Evolutionary conservation across 2,797 vertebrate genomes (phyloP), one percentile per base, ranked within the genome.

Genomic region (Prunella strophiata): DNA sequence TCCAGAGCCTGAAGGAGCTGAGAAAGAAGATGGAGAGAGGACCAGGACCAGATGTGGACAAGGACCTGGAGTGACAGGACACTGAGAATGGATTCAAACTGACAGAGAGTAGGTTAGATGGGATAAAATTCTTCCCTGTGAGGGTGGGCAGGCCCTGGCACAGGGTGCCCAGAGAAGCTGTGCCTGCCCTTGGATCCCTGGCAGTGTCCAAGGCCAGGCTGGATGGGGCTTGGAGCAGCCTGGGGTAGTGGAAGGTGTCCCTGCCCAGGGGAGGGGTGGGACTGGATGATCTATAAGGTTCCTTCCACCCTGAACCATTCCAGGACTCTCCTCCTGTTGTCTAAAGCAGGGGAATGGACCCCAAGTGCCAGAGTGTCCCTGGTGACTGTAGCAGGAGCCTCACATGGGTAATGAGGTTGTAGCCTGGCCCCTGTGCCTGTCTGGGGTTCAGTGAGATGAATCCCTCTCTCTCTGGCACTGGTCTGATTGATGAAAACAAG

Each of bases 371-470:
- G 25, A 32, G 11, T 26, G 6, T 47, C 62, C 62, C 30, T 52
- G 48, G 21, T 40, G 61, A 2, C 52, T 71, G 2, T 13, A 13
- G 29, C 13, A 55, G 70, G 6, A 25, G 25, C 61, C 62, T 61
- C 1, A 9, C 51, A 14, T 23, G 15, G 57, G 5, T n/a, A 14
- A 30, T 0, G 0, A 2, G 1, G 38, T 18, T 52, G 34, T 18
- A 62, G 48, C 48, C 29, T 38, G 0, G 0, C 11, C 7, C 40
- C 27, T 8, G 4, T 23, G 38, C 11, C 0, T 5, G 23, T 15
- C n/a, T 32, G 66, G 65, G 55, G n/a, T 58, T 61, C 54, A 29
- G 19, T 12, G 66, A 34, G 58, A 3, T 15, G 59, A 32, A 43
- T 76, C 48, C 1, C 16, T 47, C 23, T 79, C 47, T 43, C 10